phyloP scores from a whole-genome alignment of 2,797 vertebrate genomes.

The Florisuga fusca region DNA sequence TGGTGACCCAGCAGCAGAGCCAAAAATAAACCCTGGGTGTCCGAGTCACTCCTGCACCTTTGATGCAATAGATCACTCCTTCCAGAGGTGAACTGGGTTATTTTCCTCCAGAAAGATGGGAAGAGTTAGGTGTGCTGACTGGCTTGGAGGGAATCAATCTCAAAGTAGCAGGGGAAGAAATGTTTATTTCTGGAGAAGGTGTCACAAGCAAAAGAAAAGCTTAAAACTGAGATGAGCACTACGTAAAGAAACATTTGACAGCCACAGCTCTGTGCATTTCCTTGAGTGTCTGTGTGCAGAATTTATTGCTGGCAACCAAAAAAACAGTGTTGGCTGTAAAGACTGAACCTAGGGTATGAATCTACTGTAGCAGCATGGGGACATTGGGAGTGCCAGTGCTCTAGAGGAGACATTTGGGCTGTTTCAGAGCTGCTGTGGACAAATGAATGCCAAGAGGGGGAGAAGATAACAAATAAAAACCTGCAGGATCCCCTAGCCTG shows the following conservation, averaged over 20 bases:
- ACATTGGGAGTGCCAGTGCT: background rate
- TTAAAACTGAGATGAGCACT: background rate
- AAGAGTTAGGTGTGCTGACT: background rate
- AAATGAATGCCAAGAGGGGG: background rate
- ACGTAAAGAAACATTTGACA: constrained; percentile 30
- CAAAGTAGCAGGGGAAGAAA: background rate
- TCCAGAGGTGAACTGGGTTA: background rate
- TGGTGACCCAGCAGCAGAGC: background rate
- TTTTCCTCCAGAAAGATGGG: background rate
- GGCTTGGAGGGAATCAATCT: background rate
- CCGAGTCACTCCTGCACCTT: background rate
- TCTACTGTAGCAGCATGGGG: background rate
- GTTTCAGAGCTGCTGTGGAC: background rate
- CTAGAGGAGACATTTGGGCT: background rate
- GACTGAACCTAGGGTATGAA: background rate
- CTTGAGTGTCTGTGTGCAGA: background rate
- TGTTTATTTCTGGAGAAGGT: constrained; percentile 15
- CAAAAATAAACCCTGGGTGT: background rate
- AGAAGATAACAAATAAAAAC: background rate
- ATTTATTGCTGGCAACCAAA: constrained; percentile 12
- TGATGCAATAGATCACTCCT: background rate
- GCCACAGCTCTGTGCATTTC: background rate
- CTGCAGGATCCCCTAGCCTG: background rate
- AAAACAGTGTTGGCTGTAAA: background rate
- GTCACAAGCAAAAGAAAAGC: background rate